Evolutionary conservation across 2,113 vertebrate genomes (phyloP), one percentile per base, ranked within the genome.

Genomic region (Callithrix jacchus): DNA sequence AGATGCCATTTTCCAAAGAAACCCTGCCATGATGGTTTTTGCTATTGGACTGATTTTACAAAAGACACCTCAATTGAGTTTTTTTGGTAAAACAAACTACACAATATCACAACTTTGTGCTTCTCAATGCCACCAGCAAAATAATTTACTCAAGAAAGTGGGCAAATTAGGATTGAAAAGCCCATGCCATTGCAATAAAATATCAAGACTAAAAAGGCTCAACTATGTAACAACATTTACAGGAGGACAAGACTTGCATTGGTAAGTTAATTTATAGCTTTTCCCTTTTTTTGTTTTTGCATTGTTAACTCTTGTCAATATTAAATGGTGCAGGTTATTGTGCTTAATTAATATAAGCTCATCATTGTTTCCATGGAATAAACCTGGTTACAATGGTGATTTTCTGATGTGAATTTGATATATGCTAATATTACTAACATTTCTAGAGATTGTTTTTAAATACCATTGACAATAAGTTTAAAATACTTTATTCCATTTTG

Each of bases 291-390:
- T 49, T n/a, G 20, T 25, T 47, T 92, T 87, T 92, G 37, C 54
- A 47, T 87, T 56, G 54, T 32, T 92, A 95, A 87, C 80, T 76
- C 40, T 76, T 90, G 21, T 87, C 68, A 92, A n/a, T 92, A 95
- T 87, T 87, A 66, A 95, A 74, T 93, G 89, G 93, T 81, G 7
- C 25, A 73, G 23, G 8, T 30, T 71, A 82, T 71, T 96, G 68
- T 89, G 3, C 23, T 92, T 83, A 97, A 93, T 95, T 95, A 92
- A 83, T 49, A 95, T 87, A 79, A 89, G n/a, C 68, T 95, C 35
- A 87, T 97, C 35, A 47, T 54, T 87, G 45, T 92, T 92, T 89
- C 25, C 6, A 35, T 27, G 27, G 49, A 87, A 61, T 71, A 85
- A 92, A 83, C 2, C 17, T 37, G n/a, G 40, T 32, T 82, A 83